Evolutionary conservation across 2,113 vertebrate species (phyloP).

Genomic region (Trochalopteron elliotii): DNA sequence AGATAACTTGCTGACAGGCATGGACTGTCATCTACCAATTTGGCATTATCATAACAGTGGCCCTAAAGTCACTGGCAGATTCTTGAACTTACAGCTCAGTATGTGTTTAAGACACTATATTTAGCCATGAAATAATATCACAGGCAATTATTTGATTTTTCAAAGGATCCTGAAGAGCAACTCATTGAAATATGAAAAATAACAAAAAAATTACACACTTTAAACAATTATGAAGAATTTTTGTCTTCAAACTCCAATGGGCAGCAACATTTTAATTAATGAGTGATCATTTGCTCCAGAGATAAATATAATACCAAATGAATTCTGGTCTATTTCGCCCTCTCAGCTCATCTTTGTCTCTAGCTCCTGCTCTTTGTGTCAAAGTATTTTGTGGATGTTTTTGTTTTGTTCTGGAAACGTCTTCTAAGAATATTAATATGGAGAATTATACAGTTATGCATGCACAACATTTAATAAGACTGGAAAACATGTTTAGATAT

Average conservation of each 20-base stretch:
- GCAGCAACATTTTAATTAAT: constrained; percentile 62
- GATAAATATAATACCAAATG: constrained; percentile 40
- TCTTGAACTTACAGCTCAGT: constrained; percentile 49
- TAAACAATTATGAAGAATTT: constrained; percentile 55
- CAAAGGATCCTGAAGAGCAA: constrained; percentile 29
- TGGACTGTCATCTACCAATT: background rate
- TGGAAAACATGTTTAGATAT: constrained; percentile 1
- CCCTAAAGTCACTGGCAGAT: constrained; percentile 31
- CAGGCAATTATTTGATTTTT: constrained; percentile 52
- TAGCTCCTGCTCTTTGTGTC: constrained; percentile 28
- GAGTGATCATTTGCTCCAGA: constrained; percentile 43
- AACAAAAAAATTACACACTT: constrained; percentile 44
- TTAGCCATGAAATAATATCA: constrained; percentile 22
- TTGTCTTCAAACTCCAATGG: constrained; percentile 39
- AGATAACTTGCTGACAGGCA: constrained; percentile 11
- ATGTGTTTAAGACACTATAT: background rate
- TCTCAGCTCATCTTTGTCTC: constrained; percentile 12
- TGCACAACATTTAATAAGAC: background rate
- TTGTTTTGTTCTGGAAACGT: constrained; percentile 46
- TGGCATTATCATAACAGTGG: background rate
- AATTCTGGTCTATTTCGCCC: background rate
- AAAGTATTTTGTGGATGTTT: constrained; percentile 43
- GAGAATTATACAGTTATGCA: constrained; percentile 4
- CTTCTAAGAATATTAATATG: constrained; percentile 19
- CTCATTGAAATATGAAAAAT: constrained; percentile 66